Base-by-base conservation (phyloP, 2,888 invertebrate species). In the Peribatodes rhomboidaria region DNA sequence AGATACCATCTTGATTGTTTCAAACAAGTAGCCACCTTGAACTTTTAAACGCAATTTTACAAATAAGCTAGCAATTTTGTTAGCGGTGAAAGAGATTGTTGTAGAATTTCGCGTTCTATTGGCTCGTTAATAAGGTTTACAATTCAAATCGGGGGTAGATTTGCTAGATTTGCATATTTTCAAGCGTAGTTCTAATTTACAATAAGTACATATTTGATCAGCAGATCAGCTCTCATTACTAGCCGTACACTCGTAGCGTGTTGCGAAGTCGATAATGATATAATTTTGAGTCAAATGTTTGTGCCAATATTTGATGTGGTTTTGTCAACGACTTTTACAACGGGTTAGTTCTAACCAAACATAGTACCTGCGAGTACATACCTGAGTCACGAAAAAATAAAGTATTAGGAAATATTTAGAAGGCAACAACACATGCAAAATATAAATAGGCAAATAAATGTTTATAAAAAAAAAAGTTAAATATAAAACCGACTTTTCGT, bases 201-300 rank as follows among this genome's bases (percentile, higher is more conserved):
- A 64, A 65, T 65, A 49, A 64, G 64, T 65, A 49, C 49, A 65
- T 79, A 77, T 81, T 79, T 81, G 78, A 76, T 78, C 78, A 75
- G 80, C 75, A 71, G 72, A 75, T 69, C 72, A 73, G 71, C 71
- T 69, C 74, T 79, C 74, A 83, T 83, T 85, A 81, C 73, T 65
- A 60, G 70, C 74, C 69, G 76, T 76, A 80, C 81, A 75, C 78
- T 81, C 75, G 78, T 76, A 69, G 65, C 68, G 69, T 72, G 79
- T 89, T 88, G 84, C 85, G 80, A 78, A 85, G 76, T 71, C 74
- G 79, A 83, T 87, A 86, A 89, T 88, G 81, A 84, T 75, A 80
- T 72, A 69, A 66, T 49, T 57, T 70, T 60, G 37, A 61, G 18
- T 18, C 58, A 20, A 61, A 50, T 53, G 18, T 52, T 67, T 57